phyloP scores from a whole-genome alignment of 1,140 invertebrate species.

The Uloborus diversus region DNA sequence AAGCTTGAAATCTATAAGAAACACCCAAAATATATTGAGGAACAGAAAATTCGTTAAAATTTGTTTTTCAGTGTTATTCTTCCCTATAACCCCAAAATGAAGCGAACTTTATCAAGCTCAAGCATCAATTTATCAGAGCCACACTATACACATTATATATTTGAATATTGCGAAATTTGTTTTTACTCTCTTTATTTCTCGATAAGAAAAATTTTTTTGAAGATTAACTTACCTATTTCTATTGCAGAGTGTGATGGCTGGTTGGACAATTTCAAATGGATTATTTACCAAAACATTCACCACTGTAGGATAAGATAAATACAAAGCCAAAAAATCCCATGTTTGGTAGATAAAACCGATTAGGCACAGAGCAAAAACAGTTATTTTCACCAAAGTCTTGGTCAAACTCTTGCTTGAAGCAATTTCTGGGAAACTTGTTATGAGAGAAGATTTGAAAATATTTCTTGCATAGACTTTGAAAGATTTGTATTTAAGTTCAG shows the following conservation, averaged over 20 bases:
- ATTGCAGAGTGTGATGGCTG: constrained; percentile 33
- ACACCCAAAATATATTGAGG: no score
- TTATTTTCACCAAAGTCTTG: constrained; percentile 9
- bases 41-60: no score
- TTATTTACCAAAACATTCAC: constrained; percentile 14
- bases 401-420: constrained; percentile 8
- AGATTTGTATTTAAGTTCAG: constrained; percentile 18
- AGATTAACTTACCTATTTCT: constrained; percentile 45
- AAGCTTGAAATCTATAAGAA: no score
- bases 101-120: no score
- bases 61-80: no score
- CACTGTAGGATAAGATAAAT: constrained; percentile 24
- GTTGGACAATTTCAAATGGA: constrained; percentile 16
- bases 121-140: no score
- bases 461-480: neutral
- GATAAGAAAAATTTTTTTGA: no score
- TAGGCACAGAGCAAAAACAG: constrained; percentile 15
- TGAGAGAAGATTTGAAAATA: constrained; percentile 17
- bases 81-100: no score
- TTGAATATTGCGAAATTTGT: no score
- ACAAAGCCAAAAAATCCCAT: constrained; percentile 1
- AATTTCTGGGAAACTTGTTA: constrained; percentile 33
- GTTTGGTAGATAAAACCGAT: constrained; percentile 40
- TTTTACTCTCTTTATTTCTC: no score
- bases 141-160: no score